A percentile compares a stretch with the other conserved stretches of the same genome.
phyloP scores from a whole-genome alignment of 2,113 vertebrate species.

The Brachyhypopomus gauderio region DNA sequence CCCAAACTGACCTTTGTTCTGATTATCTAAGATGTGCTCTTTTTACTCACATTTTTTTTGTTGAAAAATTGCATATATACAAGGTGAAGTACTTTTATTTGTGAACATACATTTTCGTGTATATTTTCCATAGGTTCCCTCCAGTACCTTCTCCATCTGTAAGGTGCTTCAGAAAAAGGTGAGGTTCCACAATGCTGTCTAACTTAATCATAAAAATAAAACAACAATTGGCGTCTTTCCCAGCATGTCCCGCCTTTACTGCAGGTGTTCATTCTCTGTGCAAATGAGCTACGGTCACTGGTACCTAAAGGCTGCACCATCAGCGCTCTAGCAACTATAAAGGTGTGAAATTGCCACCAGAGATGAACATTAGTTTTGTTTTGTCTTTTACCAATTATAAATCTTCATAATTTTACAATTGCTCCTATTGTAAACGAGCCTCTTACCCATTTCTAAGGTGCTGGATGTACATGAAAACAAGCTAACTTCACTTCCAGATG shows the following conservation, averaged over 20 bases:
- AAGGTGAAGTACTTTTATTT: too few relatives aligned
- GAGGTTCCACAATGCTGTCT: slow-evolving; percentile 34
- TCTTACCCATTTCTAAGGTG: slow-evolving; percentile 74
- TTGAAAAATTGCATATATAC: too few relatives aligned
- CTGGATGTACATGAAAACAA: slow-evolving; percentile 92
- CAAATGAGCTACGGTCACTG: slow-evolving; percentile 82
- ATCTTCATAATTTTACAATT: neutral
- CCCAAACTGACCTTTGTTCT: too few relatives aligned
- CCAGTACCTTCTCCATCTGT: slow-evolving; percentile 86
- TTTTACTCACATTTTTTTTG: too few relatives aligned
- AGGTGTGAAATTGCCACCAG: slow-evolving; percentile 71
- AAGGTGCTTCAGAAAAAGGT: slow-evolving; percentile 97
- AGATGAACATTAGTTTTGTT: neutral
- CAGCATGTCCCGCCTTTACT: slow-evolving; percentile 34
- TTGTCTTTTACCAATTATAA: neutral
- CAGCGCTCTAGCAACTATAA: slow-evolving; percentile 79
- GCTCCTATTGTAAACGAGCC: neutral
- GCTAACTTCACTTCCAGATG: slow-evolving; percentile 81
- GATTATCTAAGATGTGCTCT: too few relatives aligned
- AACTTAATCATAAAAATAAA: neutral
- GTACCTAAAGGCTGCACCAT: slow-evolving; percentile 86
- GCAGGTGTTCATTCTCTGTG: slow-evolving; percentile 89
- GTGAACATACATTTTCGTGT: neutral
- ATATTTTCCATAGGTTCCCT: slow-evolving; percentile 78
- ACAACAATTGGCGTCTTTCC: neutral